Conservation (phyloP, 1,140 invertebrate genomes). For the Halictus rubicundus region DNA sequence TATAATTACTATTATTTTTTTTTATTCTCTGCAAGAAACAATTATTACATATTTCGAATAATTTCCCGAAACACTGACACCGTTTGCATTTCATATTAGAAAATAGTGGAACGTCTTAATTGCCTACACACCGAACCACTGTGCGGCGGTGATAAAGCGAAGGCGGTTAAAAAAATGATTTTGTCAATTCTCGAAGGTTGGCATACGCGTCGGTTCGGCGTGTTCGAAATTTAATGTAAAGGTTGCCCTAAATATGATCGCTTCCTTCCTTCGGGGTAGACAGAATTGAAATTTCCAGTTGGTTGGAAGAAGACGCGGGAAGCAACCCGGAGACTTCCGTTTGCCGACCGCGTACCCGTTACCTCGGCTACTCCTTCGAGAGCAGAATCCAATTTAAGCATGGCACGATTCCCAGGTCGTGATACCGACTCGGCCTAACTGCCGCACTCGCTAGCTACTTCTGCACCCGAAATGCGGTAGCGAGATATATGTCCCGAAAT, state of each 20-base stretch:
- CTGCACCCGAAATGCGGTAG: slow-evolving; percentile 16
- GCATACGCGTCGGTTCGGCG: background rate
- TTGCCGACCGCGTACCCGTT: slow-evolving; percentile 59
- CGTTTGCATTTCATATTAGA: too few relatives aligned
- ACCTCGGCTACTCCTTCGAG: slow-evolving; percentile 58
- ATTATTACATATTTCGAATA: too few relatives aligned
- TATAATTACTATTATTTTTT: too few relatives aligned
- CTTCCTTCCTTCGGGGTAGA: slow-evolving; percentile 48
- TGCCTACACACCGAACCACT: too few relatives aligned
- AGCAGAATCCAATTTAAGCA: slow-evolving; percentile 71
- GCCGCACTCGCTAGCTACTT: slow-evolving; percentile 33
- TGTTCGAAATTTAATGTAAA: slow-evolving; percentile 59
- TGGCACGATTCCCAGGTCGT: slow-evolving; percentile 63
- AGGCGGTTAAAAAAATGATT: background rate
- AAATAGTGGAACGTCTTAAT: too few relatives aligned
- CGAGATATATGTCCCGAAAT: slow-evolving; percentile 2
- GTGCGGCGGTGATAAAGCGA: too few relatives aligned
- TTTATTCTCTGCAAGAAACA: too few relatives aligned
- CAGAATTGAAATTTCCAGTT: slow-evolving; percentile 69
- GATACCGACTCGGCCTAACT: slow-evolving; percentile 52
- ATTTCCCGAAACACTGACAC: too few relatives aligned
- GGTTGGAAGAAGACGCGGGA: slow-evolving; percentile 51
- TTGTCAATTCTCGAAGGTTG: background rate
- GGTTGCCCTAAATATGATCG: slow-evolving; percentile 61
- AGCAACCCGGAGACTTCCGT: slow-evolving; percentile 63